A percentile compares a stretch with the other conserved stretches of the same genome.
phyloP scores from a whole-genome alignment of 1,140 invertebrate genomes.

The Helicoverpa armigera region DNA sequence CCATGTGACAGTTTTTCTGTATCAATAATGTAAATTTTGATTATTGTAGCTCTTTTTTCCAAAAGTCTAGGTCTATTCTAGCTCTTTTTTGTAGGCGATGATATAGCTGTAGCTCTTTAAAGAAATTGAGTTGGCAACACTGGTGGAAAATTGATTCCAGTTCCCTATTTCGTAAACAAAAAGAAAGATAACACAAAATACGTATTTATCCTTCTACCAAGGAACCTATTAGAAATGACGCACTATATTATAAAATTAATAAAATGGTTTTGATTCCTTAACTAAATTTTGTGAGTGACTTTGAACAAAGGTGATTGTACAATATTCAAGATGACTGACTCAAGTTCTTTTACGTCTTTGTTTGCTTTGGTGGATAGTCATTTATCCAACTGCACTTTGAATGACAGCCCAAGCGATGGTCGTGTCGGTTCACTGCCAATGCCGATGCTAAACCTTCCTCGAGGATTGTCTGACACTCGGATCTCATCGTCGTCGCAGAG shows the following conservation, averaged over 20 bases:
- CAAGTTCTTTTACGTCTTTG: conserved; percentile 67
- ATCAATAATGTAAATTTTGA: no score
- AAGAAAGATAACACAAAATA: conserved; percentile 28
- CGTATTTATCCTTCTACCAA: background rate
- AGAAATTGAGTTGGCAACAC: no score
- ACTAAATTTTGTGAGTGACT: conserved; percentile 8
- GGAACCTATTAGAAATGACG: background rate
- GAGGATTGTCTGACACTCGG: conserved; percentile 57
- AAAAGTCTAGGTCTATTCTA: no score
- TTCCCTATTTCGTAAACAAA: conserved; percentile 38
- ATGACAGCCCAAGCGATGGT: conserved; percentile 53
- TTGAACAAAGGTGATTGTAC: conserved; percentile 17
- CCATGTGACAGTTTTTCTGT: no score
- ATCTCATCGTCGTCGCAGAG: conserved; percentile 51
- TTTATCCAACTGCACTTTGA: conserved; percentile 69
- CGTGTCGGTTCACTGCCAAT: conserved; percentile 11
- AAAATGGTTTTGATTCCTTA: background rate
- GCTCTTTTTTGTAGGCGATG: no score
- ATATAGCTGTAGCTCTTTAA: no score
- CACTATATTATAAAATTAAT: background rate
- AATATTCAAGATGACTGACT: conserved; percentile 61
- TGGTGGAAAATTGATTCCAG: no score
- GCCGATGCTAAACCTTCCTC: conserved; percentile 14
- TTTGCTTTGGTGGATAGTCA: conserved; percentile 76
- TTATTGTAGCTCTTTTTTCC: no score